Evolutionary conservation across 2,113 vertebrate genomes (phyloP), one percentile per base, ranked within the genome.

Genomic region (Gobio gobio): DNA sequence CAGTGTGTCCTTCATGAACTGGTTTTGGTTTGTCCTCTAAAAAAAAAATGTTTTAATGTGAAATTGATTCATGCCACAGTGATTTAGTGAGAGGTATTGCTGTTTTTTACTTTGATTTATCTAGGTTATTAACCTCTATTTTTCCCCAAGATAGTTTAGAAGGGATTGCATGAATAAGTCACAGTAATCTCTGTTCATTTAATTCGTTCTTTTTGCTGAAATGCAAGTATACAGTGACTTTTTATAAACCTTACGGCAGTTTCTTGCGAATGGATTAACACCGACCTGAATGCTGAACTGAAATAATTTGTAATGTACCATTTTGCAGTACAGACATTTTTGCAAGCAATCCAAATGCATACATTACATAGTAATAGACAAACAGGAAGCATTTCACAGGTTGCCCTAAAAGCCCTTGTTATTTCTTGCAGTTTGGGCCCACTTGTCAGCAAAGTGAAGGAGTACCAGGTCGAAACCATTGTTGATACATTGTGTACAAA

Each of bases 391-490:
- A 54, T 45, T 16, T 33, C 26, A n/a, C 14, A 47, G 18, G 36
- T 79, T 59, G 68, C 8, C 0, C 51, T 79, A 74, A 29, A 83
- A 29, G 9, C 3, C 24, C 36, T 80, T 59, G n/a, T 78, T 20
- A 81, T 81, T 64, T 85, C 10, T 91, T 88, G 56, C 93, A 99
- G 98, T 90, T 95, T 99, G 90, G 98, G 98, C 1, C 98, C 98
- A 14, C 95, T 99, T 92, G 98, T 99, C 90, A 99, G 97, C 91
- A 99, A 99, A 93, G 98, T 99, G 90, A 99, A 99, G 93, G 98
- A 99, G 93, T 99, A 99, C 92, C 98, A 99, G 94, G 98, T 99
- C 89, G 98, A 99, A 92, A 99, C 98, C 3, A 99, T 99, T 91
- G 98, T 99, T 88, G 98, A 99, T 93, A 99, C 98, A 0, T 95